Conservation (phyloP, 2,888 invertebrate species). For the Monoplex corrugatus region DNA sequence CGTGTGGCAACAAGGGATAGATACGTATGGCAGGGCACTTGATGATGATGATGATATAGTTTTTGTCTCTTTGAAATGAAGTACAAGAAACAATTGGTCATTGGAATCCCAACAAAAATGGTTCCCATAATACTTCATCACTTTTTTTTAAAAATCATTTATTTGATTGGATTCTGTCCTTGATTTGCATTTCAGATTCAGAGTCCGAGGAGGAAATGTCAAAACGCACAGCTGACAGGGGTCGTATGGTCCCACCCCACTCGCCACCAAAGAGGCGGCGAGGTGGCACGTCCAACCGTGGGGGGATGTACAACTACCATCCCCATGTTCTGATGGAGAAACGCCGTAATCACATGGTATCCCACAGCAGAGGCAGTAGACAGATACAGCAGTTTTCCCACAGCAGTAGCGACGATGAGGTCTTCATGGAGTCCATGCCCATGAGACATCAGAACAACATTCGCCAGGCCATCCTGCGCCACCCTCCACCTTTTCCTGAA, state of each 20-base stretch:
- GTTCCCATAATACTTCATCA: too few relatives aligned
- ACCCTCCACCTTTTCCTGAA: neutral
- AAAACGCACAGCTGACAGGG: neutral
- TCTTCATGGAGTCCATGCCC: conserved; percentile 15
- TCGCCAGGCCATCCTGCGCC: neutral
- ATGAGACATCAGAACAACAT: neutral
- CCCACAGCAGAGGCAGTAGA: neutral
- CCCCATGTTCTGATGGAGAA: neutral
- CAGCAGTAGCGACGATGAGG: conserved; percentile 38
- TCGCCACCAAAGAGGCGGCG: conserved; percentile 11
- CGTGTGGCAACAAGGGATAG: too few relatives aligned
- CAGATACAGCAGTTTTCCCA: neutral
- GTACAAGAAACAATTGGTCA: too few relatives aligned
- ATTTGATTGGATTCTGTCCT: neutral
- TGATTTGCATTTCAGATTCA: conserved; percentile 30
- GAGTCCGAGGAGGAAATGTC: conserved; percentile 37
- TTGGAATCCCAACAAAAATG: too few relatives aligned
- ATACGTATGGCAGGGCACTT: too few relatives aligned
- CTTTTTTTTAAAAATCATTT: too few relatives aligned
- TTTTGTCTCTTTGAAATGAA: too few relatives aligned
- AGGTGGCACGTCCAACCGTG: neutral
- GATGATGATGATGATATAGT: too few relatives aligned
- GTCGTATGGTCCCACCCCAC: neutral
- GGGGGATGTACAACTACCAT: neutral
- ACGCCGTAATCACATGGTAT: neutral